phyloP scores from a whole-genome alignment of 2,888 invertebrate species.

The Cancer borealis region DNA sequence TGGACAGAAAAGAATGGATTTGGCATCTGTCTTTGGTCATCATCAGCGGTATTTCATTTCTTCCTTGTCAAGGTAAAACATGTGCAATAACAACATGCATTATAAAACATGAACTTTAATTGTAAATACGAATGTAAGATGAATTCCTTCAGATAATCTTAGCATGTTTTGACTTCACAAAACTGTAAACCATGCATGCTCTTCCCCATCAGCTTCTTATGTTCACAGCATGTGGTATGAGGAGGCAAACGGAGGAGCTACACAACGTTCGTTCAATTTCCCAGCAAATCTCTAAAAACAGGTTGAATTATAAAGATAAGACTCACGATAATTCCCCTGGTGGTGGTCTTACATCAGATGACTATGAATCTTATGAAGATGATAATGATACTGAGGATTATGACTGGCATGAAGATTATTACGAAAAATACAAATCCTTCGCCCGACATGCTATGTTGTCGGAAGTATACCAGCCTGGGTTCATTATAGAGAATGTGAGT shows the following conservation, averaged over 20 bases:
- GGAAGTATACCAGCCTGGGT: conserved; percentile 45
- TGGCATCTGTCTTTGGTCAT: neutral
- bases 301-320: neutral
- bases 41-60: neutral
- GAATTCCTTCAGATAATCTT: neutral
- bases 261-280: neutral
- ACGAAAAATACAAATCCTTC: conserved; percentile 48
- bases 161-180: neutral
- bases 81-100: neutral
- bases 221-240: neutral
- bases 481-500: conserved; percentile 41
- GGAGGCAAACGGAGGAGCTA: neutral
- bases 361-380: neutral
- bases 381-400: neutral
- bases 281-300: neutral
- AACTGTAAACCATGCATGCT: neutral
- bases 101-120: neutral
- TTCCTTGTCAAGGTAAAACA: neutral
- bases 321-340: neutral
- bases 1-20: neutral
- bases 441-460: conserved; percentile 53
- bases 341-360: neutral
- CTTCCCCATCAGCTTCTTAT: neutral
- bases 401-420: conserved; percentile 49
- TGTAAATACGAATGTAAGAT: neutral